These are phyloP conservation scores for Malurus melanocephalus DNA, from an alignment of 2,113 vertebrate genomes.

Conservation along the genomic window DNA sequence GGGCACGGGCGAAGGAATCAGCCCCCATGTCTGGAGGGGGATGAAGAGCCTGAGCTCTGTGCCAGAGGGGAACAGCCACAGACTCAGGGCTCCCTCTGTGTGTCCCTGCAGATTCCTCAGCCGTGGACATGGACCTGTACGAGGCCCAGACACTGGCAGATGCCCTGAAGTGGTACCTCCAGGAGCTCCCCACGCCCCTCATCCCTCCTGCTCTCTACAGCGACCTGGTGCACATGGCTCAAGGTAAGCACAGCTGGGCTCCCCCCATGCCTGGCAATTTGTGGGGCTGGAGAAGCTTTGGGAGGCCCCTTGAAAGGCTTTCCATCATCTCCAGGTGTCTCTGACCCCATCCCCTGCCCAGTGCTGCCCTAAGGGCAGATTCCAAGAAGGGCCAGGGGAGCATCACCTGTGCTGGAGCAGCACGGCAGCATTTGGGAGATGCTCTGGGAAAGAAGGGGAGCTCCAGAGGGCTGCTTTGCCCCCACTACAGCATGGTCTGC, in stretches of 20 bases:
- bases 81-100: not conserved
- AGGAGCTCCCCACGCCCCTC: constrained; percentile 73
- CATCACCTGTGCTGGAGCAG: rapidly evolving
- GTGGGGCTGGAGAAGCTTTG: not conserved
- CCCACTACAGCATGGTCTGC: not conserved
- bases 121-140: constrained; percentile 73
- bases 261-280: rapidly evolving
- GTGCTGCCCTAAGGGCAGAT: not conserved
- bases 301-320: not conserved
- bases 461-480: not conserved
- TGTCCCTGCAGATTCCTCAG: constrained; percentile 48
- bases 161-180: constrained; percentile 76
- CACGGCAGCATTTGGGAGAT: not conserved
- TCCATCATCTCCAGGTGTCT: not conserved
- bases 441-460: not conserved
- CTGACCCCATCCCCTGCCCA: not conserved
- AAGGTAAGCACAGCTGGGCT: constrained; percentile 61
- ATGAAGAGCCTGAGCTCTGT: rapidly evolving
- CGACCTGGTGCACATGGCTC: constrained; percentile 78
- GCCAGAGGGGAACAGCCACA: rapidly evolving
- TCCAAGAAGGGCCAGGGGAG: not conserved
- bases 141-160: constrained; percentile 68
- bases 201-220: constrained; percentile 75
- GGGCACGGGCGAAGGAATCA: not conserved
- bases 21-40: not conserved